Percentiles rank a stretch among this genome's conserved stretches.
Conservation (phyloP, 2,888 invertebrate genomes). For the Sericinus montela region DNA sequence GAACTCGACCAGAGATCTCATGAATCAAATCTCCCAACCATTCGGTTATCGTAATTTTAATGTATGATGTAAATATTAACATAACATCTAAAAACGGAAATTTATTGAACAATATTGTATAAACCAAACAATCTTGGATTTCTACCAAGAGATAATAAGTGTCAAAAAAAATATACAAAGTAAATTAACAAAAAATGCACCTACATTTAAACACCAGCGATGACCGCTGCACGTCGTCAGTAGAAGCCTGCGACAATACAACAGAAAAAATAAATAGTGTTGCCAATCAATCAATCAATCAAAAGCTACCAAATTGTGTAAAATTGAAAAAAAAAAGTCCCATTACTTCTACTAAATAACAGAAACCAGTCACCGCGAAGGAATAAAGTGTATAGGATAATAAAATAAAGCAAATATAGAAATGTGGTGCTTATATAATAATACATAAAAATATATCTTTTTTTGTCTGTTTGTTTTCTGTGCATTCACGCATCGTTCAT, state of each 20-base stretch:
- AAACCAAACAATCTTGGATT: too few relatives aligned
- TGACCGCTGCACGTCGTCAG: constrained; percentile 34
- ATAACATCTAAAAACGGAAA: too few relatives aligned
- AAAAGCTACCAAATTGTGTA: neutral
- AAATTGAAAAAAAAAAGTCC: neutral
- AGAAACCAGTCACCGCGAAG: neutral
- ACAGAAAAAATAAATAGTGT: constrained; percentile 28
- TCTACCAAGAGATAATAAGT: too few relatives aligned
- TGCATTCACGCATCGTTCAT: too few relatives aligned
- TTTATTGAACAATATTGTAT: too few relatives aligned
- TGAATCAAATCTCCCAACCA: too few relatives aligned
- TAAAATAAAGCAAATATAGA: neutral
- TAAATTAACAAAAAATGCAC: constrained; percentile 24
- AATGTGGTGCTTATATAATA: too few relatives aligned
- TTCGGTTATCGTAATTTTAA: too few relatives aligned
- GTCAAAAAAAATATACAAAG: neutral
- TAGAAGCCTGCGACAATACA: constrained; percentile 55
- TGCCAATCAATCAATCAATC: constrained; percentile 21
- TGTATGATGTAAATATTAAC: too few relatives aligned
- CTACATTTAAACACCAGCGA: constrained; percentile 30
- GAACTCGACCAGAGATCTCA: too few relatives aligned
- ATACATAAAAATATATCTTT: too few relatives aligned
- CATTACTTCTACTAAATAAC: constrained; percentile 5
- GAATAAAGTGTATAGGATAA: neutral
- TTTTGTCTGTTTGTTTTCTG: too few relatives aligned